Evolutionary conservation across 2,888 invertebrate species (phyloP), one percentile per base, ranked within the genome.

Genomic region (Hirudinaria manillensis): DNA sequence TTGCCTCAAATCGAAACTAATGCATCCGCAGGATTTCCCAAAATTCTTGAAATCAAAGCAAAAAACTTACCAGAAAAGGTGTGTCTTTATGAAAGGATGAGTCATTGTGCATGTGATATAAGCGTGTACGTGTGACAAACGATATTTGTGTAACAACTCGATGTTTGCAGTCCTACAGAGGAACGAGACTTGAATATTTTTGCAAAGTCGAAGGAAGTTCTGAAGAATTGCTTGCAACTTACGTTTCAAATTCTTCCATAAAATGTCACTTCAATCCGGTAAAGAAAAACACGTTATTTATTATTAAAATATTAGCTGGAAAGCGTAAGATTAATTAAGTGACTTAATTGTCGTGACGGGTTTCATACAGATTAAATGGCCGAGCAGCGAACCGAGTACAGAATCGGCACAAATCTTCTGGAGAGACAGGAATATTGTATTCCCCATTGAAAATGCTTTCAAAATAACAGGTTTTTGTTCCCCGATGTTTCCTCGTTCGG

Each of bases 391-490:
- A 61, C 61, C 61, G 61, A 61, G n/a, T 27, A 16, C 29, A 16
- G 19, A 7, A 10, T 29, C 61, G 24, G 24, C 29, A 61, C 61
- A 61, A 61, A 24, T 61, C 29, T 61, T 61, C 29, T 61, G 61
- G 61, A 29, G 29, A 10, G 61, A 61, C 29, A 29, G 61, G 24
- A 61, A 61, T 61, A 27, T 29, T 6, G 24, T 24, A n/a, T 61
- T 61, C 29, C 61, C 61, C 6, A 61, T 61, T 61, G 61, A 61
- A 61, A 61, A 61, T 61, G 24, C 19, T 61, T 24, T 61, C 29
- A 61, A 61, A 27, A 29, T 61, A 27, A 29, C 61, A 19, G 29
- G 61, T 61, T n/a, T n/a, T 61, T 27, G 61, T 61, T 61, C 3
- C 4, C 3, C n/a, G 29, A 27, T 61, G 61, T 7, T 16, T 61